Base-by-base conservation (phyloP, 1,140 invertebrate species). In the Parasteatoda tepidariorum region DNA sequence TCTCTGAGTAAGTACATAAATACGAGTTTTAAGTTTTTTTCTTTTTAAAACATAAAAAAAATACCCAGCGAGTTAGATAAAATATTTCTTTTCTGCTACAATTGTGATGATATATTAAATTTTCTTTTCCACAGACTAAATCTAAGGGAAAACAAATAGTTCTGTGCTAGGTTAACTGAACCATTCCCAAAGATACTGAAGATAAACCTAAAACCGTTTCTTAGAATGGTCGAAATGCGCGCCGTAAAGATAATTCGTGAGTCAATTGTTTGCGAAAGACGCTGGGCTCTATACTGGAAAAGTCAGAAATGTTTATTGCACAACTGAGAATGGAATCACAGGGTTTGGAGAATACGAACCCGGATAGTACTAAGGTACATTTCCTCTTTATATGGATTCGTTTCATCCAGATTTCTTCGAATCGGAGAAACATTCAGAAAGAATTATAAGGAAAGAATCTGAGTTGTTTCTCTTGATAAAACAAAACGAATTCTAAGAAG, bases 171-270 rank as follows among this genome's bases (percentile, higher is more conserved):
- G 54, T 28, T 73, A 73, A 59, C 55, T 30, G 55, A 59, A 41
- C 41, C 54, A 5, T 73, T 73, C 41, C 28, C 48, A 57, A 59
- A 73, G 70, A 73, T 31, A 54, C 24, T 48, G 67, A 48, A 22
- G 38, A 28, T 70, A 54, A 70, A 70, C 34, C 67, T 31, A 18
- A 70, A 70, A 41, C 33, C 67, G 67, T 70, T 70, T 54, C 67
- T 70, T 70, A 70, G 38, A 73, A 73, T 73, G 41, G 34, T 57
- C 62, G 73, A 61, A 75, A 62, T 75, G 57, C 33, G 28, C 73
- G 41, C 62, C 73, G 73, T 75, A 75, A 75, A 75, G 73, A 75
- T 75, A 61, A 75, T 75, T 75, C 73, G 73, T 38, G 73, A 75
- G 55, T 75, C 73, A 75, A 75, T 75, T 75, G 57, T 75, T 75